phyloP scores from a whole-genome alignment of 1,140 invertebrate genomes.

The Harlomillsia oculata region DNA sequence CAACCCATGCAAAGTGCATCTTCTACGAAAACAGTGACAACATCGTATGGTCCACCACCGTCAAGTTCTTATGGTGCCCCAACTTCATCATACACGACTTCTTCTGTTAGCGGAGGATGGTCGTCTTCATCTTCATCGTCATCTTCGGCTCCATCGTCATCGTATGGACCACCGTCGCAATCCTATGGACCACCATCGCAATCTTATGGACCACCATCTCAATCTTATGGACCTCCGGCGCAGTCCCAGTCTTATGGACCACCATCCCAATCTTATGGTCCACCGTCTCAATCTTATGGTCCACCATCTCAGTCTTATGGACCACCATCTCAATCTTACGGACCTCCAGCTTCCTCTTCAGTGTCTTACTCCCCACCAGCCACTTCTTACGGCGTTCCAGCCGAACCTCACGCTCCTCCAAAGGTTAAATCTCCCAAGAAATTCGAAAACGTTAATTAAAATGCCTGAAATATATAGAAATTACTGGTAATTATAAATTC shows the following conservation, averaged over 20 bases:
- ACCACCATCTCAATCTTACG: not conserved
- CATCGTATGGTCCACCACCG: not conserved
- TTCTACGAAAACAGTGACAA: constrained; percentile 20
- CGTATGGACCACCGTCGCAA: no score
- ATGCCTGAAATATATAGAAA: no score
- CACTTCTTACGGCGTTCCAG: not conserved
- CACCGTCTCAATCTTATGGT: not conserved
- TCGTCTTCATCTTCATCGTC: no score
- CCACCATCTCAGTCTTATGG: not conserved
- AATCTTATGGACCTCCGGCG: no score
- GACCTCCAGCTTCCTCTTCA: not conserved
- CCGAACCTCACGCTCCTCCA: not conserved
- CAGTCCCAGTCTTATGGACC: not conserved
- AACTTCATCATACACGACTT: no score
- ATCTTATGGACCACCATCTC: no score
- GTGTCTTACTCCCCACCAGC: not conserved
- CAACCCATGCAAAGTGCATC: constrained; percentile 37
- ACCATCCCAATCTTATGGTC: not conserved
- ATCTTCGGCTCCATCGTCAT: no score
- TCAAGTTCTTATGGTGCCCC: no score
- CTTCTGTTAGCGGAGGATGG: no score
- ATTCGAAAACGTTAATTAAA: no score
- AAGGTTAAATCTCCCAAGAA: no score
- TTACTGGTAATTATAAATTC: not conserved
- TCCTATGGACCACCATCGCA: no score